Evolutionary conservation across 2,113 vertebrate species (phyloP).

Genomic region (Indicator maculatus): DNA sequence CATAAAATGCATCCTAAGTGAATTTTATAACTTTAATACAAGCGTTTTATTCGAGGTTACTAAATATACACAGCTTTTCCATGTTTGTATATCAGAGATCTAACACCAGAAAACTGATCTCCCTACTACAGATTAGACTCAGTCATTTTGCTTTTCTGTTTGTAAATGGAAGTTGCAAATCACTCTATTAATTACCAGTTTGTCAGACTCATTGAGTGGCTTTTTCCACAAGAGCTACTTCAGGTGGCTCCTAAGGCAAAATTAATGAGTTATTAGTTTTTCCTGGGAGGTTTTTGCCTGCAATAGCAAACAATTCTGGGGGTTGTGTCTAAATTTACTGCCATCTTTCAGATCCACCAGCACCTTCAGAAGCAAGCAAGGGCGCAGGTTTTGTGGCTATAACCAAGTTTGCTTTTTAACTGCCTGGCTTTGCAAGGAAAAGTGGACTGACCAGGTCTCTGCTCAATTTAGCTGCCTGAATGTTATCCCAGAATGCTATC

Average conservation of each 20-base stretch:
- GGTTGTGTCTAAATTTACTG: neutral
- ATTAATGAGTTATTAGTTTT: neutral
- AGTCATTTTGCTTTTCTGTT: neutral
- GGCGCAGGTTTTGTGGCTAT: neutral
- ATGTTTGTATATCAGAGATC: neutral
- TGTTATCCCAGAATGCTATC: neutral
- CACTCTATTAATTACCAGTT: neutral
- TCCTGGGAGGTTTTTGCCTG: neutral
- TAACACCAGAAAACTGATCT: neutral
- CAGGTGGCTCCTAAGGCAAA: neutral
- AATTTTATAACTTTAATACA: neutral
- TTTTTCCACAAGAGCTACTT: neutral
- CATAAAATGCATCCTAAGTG: neutral
- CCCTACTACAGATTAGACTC: neutral
- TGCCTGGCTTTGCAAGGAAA: neutral
- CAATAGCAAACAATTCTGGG: neutral
- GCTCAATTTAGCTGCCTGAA: neutral
- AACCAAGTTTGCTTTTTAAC: neutral
- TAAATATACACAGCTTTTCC: neutral
- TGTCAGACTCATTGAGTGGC: neutral
- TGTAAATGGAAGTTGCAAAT: neutral
- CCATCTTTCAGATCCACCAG: neutral
- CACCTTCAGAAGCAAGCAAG: neutral
- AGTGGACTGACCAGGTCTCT: neutral
- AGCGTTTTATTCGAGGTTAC: neutral